Evolutionary conservation across 92 coral and sea anemone species (phyloP).

Genomic region (Epizoanthus rinbou): DNA sequence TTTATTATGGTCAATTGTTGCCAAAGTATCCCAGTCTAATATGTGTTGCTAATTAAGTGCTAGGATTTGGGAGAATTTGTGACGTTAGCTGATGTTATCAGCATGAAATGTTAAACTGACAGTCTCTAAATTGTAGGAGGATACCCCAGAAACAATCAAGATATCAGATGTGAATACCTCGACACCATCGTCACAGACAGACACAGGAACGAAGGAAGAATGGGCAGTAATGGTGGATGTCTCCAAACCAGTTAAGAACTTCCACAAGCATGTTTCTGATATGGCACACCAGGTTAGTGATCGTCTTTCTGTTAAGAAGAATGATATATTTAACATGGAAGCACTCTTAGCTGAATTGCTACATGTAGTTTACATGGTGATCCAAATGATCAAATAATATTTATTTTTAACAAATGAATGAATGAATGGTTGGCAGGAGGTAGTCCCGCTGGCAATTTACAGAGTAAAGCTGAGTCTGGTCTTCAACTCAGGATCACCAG

Average conservation of each 20-base stretch:
- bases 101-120: neutral
- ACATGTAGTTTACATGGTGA: no score
- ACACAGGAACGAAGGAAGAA: slow-evolving; percentile 50
- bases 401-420: no score
- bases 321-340: no score
- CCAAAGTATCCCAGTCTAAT: neutral
- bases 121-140: neutral
- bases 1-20: no score
- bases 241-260: slow-evolving; percentile 79
- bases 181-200: slow-evolving; percentile 17
- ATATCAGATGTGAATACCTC: neutral
- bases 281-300: slow-evolving; percentile 86
- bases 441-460: no score
- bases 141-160: slow-evolving; percentile 5
- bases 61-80: neutral
- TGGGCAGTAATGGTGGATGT: slow-evolving; percentile 90
- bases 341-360: no score
- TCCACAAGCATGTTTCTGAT: slow-evolving; percentile 83
- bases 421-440: no score
- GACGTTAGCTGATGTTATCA: neutral
- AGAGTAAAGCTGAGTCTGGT: no score
- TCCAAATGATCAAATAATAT: no score
- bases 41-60: neutral
- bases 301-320: no score
- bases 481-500: no score